phyloP scores from a whole-genome alignment of 2,888 invertebrate genomes.

The Ethmia dodecea region DNA sequence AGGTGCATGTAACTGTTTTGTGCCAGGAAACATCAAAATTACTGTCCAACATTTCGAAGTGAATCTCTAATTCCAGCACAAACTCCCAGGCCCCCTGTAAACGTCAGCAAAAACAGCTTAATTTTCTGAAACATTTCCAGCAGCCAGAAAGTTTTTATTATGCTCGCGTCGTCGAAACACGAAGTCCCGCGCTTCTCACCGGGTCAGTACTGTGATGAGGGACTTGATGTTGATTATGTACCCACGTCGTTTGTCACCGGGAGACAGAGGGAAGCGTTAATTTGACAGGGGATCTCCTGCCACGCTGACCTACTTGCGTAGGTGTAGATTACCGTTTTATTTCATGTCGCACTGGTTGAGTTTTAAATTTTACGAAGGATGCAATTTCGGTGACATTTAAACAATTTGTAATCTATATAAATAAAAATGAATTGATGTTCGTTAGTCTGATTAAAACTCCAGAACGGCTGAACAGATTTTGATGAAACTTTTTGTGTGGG shows the following conservation, averaged over 20 bases:
- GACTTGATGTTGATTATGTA: slow-evolving; percentile 21
- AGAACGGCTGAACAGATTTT: no score
- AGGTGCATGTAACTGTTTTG: no score
- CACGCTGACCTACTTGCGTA: slow-evolving; percentile 56
- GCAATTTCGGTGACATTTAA: no score
- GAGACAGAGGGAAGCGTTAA: slow-evolving; percentile 68
- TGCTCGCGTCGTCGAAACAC: slow-evolving; percentile 33
- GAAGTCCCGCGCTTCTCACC: slow-evolving; percentile 3
- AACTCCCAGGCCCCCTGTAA: slow-evolving; percentile 26
- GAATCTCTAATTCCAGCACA: slow-evolving; percentile 15
- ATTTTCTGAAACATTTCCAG: slow-evolving; percentile 26
- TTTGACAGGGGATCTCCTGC: slow-evolving; percentile 69
- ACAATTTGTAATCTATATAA: no score
- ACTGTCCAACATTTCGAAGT: slow-evolving; percentile 4
- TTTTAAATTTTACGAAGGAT: not conserved
- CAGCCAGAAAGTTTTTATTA: slow-evolving; percentile 48
- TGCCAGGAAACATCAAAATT: no score
- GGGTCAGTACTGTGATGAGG: slow-evolving; percentile 2
- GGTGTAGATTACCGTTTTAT: slow-evolving; percentile 34
- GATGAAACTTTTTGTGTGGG: no score
- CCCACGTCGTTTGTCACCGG: slow-evolving; percentile 59
- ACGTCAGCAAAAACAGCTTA: slow-evolving; percentile 32
- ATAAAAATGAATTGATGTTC: no score
- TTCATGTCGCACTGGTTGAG: slow-evolving; percentile 23
- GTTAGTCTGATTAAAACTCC: no score